Base-by-base conservation (phyloP, 2,888 invertebrate genomes). In the Seira sanloemensis region DNA sequence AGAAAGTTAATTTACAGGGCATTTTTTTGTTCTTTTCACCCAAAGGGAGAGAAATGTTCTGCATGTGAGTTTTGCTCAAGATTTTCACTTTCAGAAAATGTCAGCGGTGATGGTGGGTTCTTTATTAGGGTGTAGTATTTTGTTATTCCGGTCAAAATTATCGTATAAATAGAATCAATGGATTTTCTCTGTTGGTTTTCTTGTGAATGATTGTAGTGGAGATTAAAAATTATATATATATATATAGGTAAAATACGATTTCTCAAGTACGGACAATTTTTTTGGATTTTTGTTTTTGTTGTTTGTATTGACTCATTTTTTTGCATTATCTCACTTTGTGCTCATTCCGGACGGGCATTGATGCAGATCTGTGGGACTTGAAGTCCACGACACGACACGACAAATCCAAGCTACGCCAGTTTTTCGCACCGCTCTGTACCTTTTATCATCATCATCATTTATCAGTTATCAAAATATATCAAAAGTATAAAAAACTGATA, bases 331-430 rank as follows among this genome's bases (percentile, higher is more conserved):
- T 89, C 88, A 89, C 89, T 89, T 89, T 89, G 84, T 84, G 87
- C 80, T 89, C 89, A 86, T 89, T 89, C 87, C 89, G 88, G 86
- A 88, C 88, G 74, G 88, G 89, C 89, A 89, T 89, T 84, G 89
- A 89, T 84, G 88, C 88, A 73, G 89, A 89, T 86, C 89, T 87
- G 86, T 88, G 87, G 75, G 88, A 88, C 88, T 86, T 89, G 89
- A 89, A 89, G 80, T 89, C 87, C 91, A 91, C 78, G 91, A 91
- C 83, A 84, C 83, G 89, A 92, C 92, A 81, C 91, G 91, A 93
- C 91, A 93, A 91, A 91, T 93, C 93, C 91, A 92, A 91, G 91
- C 92, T 92, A 90, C 92, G 92, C 92, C 92, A 92, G 86, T 89
- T 88, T 87, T 88, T 89, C 85, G 87, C 86, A 86, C 88, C 88